Conservation (phyloP, 2,888 invertebrate genomes). For the Drosophila seclusa region DNA sequence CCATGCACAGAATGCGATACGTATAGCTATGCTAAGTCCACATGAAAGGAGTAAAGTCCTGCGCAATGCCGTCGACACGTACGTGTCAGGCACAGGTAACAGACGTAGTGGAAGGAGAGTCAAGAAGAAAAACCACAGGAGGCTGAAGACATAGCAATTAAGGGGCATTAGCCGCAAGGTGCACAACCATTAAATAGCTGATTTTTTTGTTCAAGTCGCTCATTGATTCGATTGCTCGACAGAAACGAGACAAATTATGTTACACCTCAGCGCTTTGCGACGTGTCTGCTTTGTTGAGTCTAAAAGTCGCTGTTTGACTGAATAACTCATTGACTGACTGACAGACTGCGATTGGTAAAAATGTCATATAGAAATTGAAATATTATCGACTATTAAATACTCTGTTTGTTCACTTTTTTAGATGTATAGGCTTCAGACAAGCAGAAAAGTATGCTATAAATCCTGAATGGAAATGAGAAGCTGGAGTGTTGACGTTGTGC, state of each 20-base stretch:
- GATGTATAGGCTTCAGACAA: background rate
- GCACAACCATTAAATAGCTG: slow-evolving; percentile 46
- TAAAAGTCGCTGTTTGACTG: slow-evolving; percentile 25
- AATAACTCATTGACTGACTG: slow-evolving; percentile 25
- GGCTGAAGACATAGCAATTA: slow-evolving; percentile 59
- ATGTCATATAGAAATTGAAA: slow-evolving; percentile 5
- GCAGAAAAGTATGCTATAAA: slow-evolving; percentile 7
- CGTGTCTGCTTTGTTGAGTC: slow-evolving; percentile 64
- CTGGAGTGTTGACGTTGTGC: background rate
- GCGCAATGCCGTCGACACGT: slow-evolving; percentile 28
- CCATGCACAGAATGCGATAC: background rate
- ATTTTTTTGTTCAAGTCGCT: slow-evolving; percentile 22
- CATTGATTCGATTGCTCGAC: slow-evolving; percentile 63
- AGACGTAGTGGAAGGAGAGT: background rate
- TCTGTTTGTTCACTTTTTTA: background rate
- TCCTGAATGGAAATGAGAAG: background rate
- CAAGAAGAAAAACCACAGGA: slow-evolving; percentile 9
- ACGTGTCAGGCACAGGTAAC: slow-evolving; percentile 63
- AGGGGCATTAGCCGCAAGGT: slow-evolving; percentile 46
- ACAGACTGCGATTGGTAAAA: slow-evolving; percentile 50
- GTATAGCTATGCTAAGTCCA: slow-evolving; percentile 40
- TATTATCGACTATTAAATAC: slow-evolving; percentile 6
- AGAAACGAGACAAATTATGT: slow-evolving; percentile 76
- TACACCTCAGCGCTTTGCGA: slow-evolving; percentile 67
- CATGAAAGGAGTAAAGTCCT: slow-evolving; percentile 66